A percentile compares a stretch with the other conserved stretches of the same genome.
These are phyloP conservation scores for Megaceryle maxima DNA, from an alignment of 2,113 vertebrate species.

Conservation along the genomic window DNA sequence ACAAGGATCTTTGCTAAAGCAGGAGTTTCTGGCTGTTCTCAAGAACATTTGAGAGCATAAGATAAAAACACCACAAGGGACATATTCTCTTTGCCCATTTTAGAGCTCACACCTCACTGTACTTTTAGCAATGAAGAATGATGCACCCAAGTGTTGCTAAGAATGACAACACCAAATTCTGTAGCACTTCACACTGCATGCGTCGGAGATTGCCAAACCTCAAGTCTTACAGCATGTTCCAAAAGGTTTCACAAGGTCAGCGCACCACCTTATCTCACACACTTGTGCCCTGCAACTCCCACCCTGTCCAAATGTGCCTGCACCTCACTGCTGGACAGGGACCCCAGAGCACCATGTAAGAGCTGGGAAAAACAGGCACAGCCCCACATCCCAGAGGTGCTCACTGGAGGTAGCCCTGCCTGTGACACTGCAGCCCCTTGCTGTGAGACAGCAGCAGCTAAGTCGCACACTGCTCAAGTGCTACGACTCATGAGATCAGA, in stretches of 20 bases:
- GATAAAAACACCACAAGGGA: background rate
- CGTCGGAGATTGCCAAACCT: background rate
- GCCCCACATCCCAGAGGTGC: background rate
- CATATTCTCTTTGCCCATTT: background rate
- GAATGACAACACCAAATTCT: background rate
- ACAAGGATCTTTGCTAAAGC: background rate
- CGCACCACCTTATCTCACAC: background rate
- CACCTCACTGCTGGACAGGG: background rate
- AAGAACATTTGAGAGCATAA: background rate
- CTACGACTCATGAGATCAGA: accelerated
- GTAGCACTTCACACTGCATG: background rate
- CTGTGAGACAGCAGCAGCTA: accelerated
- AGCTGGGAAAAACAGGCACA: background rate
- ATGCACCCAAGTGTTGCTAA: background rate
- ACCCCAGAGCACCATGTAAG: background rate
- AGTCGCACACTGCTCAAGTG: background rate
- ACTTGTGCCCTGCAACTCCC: background rate
- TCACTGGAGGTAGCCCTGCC: background rate
- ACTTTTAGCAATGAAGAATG: background rate
- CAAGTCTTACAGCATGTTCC: background rate
- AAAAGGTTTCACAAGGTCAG: background rate
- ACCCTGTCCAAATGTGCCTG: accelerated
- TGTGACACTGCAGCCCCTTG: background rate
- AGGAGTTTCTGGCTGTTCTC: background rate
- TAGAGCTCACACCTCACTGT: background rate